Base-by-base conservation (phyloP, 1,140 invertebrate genomes). In the Bathynomus jamesi region DNA sequence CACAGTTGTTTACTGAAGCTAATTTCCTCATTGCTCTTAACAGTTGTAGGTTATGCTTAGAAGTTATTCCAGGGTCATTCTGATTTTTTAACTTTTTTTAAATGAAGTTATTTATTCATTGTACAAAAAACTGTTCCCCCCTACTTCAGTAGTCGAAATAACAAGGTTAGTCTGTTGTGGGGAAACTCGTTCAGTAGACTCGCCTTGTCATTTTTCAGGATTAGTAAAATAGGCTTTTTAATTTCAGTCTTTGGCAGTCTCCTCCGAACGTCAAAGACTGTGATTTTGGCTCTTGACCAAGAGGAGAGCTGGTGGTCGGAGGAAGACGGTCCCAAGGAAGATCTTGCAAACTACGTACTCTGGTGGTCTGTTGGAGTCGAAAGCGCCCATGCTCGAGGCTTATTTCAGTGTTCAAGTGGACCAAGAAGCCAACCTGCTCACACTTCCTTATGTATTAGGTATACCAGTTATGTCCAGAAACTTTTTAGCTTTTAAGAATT, bases 331-430 rank as follows among this genome's bases (percentile, higher is more conserved):
- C 85, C 87, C 5, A 92, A 94, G 82, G 82, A 86, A 61, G 89
- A 92, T 63, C 81, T 96, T 69, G 89, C 92, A 0, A 77, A 84
- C 25, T 87, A 87, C 77, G 89, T 91, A n/a, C n/a, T n/a, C n/a
- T 63, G 83, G 85, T 4, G 82, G 87, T 66, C 83, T 95, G 21
- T 81, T 97, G 0, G 79, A 85, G 0, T 85, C 87, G 65, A 93
- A 94, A 80, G 82, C 88, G 1, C 85, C 88, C 27, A 94, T 98
- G 89, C 82, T 98, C 53, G 85, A 88, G 21, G 94, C 97, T 81
- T 99, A 98, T 83, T 99, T 98, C 82, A 90, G 91, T 0, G 81
- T 98, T 3, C 88, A 91, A 78, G 90, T 98, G 63, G 89, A 89
- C 78, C 80, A 85, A 40, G 81, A 86, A 4, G 90, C 88, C 24